Percentiles rank a stretch among this genome's conserved stretches.
These are phyloP conservation scores for Lepidonotus clava DNA, from an alignment of 2,888 invertebrate species.

Conservation along the genomic window DNA sequence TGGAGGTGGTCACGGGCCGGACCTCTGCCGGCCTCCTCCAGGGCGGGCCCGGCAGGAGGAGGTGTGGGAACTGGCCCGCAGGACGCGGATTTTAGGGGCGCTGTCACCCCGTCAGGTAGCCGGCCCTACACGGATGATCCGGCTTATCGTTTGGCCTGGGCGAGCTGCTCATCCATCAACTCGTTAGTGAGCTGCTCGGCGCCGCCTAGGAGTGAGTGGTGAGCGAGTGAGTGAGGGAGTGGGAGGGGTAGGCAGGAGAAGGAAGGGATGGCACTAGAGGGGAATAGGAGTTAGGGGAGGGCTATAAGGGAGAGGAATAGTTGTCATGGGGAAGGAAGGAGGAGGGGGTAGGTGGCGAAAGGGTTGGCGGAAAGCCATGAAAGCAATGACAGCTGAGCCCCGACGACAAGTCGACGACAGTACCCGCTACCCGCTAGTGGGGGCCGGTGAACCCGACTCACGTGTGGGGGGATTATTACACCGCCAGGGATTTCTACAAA, in stretches of 20 bases:
- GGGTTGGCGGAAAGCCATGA: not conserved
- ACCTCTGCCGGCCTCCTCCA: not conserved
- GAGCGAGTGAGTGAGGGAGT: not conserved
- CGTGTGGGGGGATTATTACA: too few relatives aligned
- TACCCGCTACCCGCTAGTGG: too few relatives aligned
- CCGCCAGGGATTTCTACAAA: too few relatives aligned
- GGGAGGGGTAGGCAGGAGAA: not conserved
- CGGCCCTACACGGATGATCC: slow-evolving; percentile 29
- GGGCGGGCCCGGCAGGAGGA: slow-evolving; percentile 33
- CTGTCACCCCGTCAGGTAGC: slow-evolving; percentile 46
- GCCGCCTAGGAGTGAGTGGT: not conserved
- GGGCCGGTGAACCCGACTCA: too few relatives aligned
- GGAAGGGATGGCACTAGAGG: too few relatives aligned
- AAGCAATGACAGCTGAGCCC: not conserved
- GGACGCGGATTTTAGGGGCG: slow-evolving; percentile 8
- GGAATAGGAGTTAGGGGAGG: too few relatives aligned
- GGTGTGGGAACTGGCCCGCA: not conserved
- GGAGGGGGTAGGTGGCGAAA: not conserved
- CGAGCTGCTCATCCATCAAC: slow-evolving; percentile 36
- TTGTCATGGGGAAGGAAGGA: not conserved
- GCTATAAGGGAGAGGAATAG: too few relatives aligned
- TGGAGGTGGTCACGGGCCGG: not conserved
- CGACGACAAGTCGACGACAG: too few relatives aligned
- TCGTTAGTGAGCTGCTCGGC: slow-evolving; percentile 20
- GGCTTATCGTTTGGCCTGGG: slow-evolving; percentile 38